Evolutionary conservation across 2,113 vertebrate genomes (phyloP).

Genomic region (Melanotaenia duboulayi): DNA sequence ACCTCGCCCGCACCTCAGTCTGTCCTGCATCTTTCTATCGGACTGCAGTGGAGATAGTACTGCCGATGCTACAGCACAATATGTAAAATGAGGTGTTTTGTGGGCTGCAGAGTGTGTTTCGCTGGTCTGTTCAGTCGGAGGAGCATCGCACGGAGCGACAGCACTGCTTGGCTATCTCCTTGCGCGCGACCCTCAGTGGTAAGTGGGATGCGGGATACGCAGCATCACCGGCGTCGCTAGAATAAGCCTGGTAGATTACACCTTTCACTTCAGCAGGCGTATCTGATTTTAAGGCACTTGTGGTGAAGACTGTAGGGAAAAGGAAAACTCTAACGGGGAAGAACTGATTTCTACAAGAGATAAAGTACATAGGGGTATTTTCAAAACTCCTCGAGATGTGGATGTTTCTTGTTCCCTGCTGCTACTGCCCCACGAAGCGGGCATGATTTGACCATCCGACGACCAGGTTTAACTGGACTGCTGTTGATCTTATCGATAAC

Average conservation of each 20-base stretch:
- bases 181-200: slow-evolving; percentile 42
- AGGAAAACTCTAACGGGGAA: slow-evolving; percentile 46
- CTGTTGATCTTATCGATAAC: slow-evolving; percentile 37
- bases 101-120: slow-evolving; percentile 18
- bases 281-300: slow-evolving; percentile 18
- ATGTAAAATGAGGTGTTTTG: slow-evolving; percentile 34
- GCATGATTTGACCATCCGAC: slow-evolving; percentile 15
- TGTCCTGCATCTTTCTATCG: slow-evolving; percentile 60
- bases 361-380: slow-evolving; percentile 55
- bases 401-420: slow-evolving; percentile 41
- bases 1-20: slow-evolving; percentile 60
- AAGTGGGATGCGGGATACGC: slow-evolving; percentile 67
- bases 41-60: slow-evolving; percentile 62
- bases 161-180: slow-evolving; percentile 24
- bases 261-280: slow-evolving; percentile 37
- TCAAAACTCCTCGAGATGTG: slow-evolving; percentile 65
- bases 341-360: slow-evolving; percentile 37
- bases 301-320: slow-evolving; percentile 4
- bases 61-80: slow-evolving; percentile 17
- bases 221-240: slow-evolving; percentile 53
- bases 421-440: slow-evolving; percentile 33
- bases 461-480: slow-evolving; percentile 52
- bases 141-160: slow-evolving; percentile 21
- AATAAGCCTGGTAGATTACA: slow-evolving; percentile 36
- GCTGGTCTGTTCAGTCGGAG: slow-evolving; percentile 22